Evolutionary conservation across 1,140 invertebrate genomes (phyloP), one percentile per base, ranked within the genome.

Genomic region (Philotrypesis tridentata): DNA sequence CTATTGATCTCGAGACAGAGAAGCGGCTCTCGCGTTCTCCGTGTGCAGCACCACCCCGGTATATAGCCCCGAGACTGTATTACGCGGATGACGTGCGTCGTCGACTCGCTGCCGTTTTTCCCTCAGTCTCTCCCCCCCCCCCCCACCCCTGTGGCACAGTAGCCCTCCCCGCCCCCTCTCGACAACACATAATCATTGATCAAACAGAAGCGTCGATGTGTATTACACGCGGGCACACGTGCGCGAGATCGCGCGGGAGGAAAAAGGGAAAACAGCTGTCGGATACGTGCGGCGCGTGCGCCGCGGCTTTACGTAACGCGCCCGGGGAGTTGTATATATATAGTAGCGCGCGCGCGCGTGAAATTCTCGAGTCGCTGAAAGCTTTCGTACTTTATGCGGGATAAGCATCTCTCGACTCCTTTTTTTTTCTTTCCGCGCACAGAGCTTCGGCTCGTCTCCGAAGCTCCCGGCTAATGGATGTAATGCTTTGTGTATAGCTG

Each of bases 1-100:
- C 84, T 89, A 89, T 89, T 86, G 88, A 89, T 87, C 70, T 82
- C 77, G 37, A 82, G 73, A n/a, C n/a, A n/a, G n/a, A n/a, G n/a
- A 61, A 14, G 31, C 40, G 8, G 48, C 21, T 55, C 48, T 21
- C 21, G 17, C 17, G 7, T 72, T 63, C 55, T 17, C 37, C 5
- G 14, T 74, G 9, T 48, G 11, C n/a, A n/a, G n/a, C n/a, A n/a
- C n/a, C n/a, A n/a, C n/a, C n/a, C n/a, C n/a, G n/a, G n/a, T 61
- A 31, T 33, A 6, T 72, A 27, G n/a, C n/a, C n/a, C n/a, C 23
- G 14, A 23, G 29, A 70, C 14, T 21, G 37, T n/a, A 48, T n/a
- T n/a, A n/a, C n/a, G 71, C 23, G 25, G 23, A 73, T 80, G 17
- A 74, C 71, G 25, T 74, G 37, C 25, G n/a, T n/a, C 3, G 17